A percentile compares a stretch with the other conserved stretches of the same genome.
Evolutionary conservation across 1,140 invertebrate species (phyloP).

Genomic region (Halotydeus destructor): DNA sequence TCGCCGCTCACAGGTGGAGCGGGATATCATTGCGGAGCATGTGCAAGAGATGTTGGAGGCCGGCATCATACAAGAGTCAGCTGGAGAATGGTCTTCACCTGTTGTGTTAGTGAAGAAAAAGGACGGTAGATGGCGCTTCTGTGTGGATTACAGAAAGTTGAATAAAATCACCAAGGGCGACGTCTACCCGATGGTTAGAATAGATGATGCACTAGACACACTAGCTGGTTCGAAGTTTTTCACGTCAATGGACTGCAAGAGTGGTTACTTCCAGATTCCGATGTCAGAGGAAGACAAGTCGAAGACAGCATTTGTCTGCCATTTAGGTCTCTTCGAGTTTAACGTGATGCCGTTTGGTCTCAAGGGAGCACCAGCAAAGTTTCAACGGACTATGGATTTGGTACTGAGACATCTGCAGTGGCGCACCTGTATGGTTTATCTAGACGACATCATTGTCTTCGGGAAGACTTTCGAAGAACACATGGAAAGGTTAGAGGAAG

Average conservation of each 20-base stretch:
- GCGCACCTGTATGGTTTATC: slow-evolving; percentile 12
- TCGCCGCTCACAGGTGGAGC: too few relatives aligned
- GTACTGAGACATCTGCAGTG: slow-evolving; percentile 10
- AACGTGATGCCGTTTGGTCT: slow-evolving; percentile 17
- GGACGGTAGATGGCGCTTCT: slow-evolving; percentile 24
- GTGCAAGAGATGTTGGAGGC: slow-evolving; percentile 20
- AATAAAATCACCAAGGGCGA: slow-evolving; percentile 27
- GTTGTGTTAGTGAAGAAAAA: slow-evolving; percentile 28
- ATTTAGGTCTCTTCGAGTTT: slow-evolving; percentile 12
- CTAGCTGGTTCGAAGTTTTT: slow-evolving; percentile 24
- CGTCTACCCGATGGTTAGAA: slow-evolving; percentile 29
- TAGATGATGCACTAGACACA: slow-evolving; percentile 26
- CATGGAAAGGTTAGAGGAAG: slow-evolving; percentile 11
- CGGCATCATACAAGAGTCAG: slow-evolving; percentile 22
- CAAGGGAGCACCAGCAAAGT: slow-evolving; percentile 13
- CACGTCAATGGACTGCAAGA: slow-evolving; percentile 27
- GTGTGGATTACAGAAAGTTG: slow-evolving; percentile 28
- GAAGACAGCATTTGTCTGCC: slow-evolving; percentile 25
- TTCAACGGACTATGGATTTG: slow-evolving; percentile 16
- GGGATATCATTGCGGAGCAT: slow-evolving; percentile 1
- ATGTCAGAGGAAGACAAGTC: slow-evolving; percentile 20
- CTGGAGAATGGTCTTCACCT: slow-evolving; percentile 25
- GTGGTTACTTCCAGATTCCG: slow-evolving; percentile 28
- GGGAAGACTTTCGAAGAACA: slow-evolving; percentile 16
- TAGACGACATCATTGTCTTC: slow-evolving; percentile 19